phyloP scores from a whole-genome alignment of 2,797 vertebrate species.

The Fistularia commersonii region DNA sequence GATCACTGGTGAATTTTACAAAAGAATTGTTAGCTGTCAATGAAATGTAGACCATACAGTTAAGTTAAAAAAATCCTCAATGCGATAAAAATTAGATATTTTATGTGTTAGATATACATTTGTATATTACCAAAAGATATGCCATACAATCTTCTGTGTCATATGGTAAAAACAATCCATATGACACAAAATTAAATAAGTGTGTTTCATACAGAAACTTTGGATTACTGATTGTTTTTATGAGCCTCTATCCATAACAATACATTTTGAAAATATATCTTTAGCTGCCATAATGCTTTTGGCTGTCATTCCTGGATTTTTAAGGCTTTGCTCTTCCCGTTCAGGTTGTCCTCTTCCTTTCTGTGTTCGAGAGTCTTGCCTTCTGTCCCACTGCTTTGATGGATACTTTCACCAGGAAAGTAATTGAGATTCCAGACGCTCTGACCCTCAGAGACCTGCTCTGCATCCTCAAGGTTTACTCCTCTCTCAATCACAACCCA shows the following conservation, averaged over 20 bases:
- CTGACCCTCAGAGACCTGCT: conserved; percentile 74
- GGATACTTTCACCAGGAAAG: conserved; percentile 74
- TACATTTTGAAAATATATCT: neutral
- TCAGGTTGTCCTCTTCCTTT: conserved; percentile 79
- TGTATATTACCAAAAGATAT: too few species aligned
- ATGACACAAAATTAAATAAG: too few species aligned
- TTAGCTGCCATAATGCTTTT: neutral
- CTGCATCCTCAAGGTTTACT: conserved; percentile 74
- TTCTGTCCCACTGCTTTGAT: conserved; percentile 79
- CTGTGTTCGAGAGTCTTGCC: conserved; percentile 66
- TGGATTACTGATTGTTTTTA: too few species aligned
- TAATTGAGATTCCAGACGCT: conserved; percentile 65
- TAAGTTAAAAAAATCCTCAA: too few species aligned
- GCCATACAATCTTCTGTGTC: too few species aligned
- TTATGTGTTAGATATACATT: too few species aligned
- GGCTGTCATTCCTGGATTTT: neutral
- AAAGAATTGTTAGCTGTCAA: too few species aligned
- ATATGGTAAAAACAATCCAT: too few species aligned
- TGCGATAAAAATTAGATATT: too few species aligned
- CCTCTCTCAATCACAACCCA: conserved; percentile 78
- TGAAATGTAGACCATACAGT: too few species aligned
- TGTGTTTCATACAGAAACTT: too few species aligned
- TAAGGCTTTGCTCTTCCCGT: neutral
- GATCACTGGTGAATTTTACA: too few species aligned
- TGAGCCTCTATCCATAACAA: neutral